Percentiles rank a stretch among this genome's conserved stretches.
These are phyloP conservation scores for Eupithecia exiguata DNA, from an alignment of 2,888 invertebrate species.

Conservation along the genomic window DNA sequence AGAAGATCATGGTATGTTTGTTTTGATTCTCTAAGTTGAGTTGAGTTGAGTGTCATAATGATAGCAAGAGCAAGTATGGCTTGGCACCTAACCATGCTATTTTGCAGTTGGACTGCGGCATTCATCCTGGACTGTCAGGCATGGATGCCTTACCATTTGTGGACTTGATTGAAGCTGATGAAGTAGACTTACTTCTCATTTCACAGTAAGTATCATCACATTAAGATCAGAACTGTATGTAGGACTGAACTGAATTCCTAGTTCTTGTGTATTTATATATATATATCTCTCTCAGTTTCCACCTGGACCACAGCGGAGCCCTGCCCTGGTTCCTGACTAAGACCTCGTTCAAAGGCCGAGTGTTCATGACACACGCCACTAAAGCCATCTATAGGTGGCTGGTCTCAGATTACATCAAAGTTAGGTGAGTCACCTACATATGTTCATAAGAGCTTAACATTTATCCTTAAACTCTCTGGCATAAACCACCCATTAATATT, in stretches of 20 bases:
- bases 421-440: slow-evolving; percentile 86
- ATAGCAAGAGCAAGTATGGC: background rate
- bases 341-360: slow-evolving; percentile 98
- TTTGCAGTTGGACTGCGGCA: slow-evolving; percentile 95
- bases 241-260: background rate
- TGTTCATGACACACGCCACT: slow-evolving; percentile 99
- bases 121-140: slow-evolving; percentile 98
- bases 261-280: background rate
- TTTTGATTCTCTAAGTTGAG: background rate
- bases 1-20: slow-evolving; percentile 94
- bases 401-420: slow-evolving; percentile 99
- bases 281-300: slow-evolving; percentile 88
- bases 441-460: background rate
- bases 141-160: slow-evolving; percentile 99
- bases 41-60: background rate
- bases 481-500: background rate
- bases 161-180: slow-evolving; percentile 98
- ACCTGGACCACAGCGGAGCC: slow-evolving; percentile 99
- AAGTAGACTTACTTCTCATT: slow-evolving; percentile 96
- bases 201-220: slow-evolving; percentile 89
- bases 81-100: background rate
- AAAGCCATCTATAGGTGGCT: slow-evolving; percentile 99
- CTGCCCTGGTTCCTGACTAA: slow-evolving; percentile 99
- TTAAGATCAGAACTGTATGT: background rate
- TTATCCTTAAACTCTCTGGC: background rate